Conservation (phyloP, 1,140 invertebrate species). For the Adoxophyes honmai region DNA sequence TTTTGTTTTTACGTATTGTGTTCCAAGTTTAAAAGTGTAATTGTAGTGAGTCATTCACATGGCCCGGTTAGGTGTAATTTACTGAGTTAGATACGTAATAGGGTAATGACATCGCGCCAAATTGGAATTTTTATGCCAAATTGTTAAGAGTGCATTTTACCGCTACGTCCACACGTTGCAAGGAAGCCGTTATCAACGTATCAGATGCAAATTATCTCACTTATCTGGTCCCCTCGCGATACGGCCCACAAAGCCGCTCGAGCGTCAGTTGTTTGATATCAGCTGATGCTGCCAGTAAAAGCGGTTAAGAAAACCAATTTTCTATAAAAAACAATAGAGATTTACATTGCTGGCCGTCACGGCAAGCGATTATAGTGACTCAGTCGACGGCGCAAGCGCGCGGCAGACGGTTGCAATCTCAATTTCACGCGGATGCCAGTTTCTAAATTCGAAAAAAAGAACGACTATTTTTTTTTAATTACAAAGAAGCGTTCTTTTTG, state of each 20-base stretch:
- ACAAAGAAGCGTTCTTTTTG: constrained; percentile 22
- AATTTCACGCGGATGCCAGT: constrained; percentile 44
- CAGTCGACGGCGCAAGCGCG: constrained; percentile 47
- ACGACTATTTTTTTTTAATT: constrained; percentile 18
- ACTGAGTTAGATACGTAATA: too few relatives aligned
- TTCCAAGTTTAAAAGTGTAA: too few relatives aligned
- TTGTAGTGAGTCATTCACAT: too few relatives aligned
- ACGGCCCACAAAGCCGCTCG: constrained; percentile 57
- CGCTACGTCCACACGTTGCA: constrained; percentile 7
- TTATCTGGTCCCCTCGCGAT: constrained; percentile 57
- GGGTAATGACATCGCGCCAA: too few relatives aligned
- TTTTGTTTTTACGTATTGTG: too few relatives aligned
- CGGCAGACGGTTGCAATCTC: constrained; percentile 39
- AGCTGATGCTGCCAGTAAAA: constrained; percentile 55
- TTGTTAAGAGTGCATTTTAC: too few relatives aligned
- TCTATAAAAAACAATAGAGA: constrained; percentile 47
- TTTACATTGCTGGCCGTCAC: constrained; percentile 48
- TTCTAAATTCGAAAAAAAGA: constrained; percentile 50
- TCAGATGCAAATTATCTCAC: constrained; percentile 64
- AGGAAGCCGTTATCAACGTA: constrained; percentile 64
- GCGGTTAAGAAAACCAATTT: constrained; percentile 31
- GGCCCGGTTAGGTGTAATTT: too few relatives aligned
- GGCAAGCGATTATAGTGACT: constrained; percentile 29
- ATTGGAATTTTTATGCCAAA: too few relatives aligned
- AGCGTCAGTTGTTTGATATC: constrained; percentile 56